Evolutionary conservation across 2,797 vertebrate species (phyloP), one percentile per base, ranked within the genome.

Genomic region (Melopsittacus undulatus): DNA sequence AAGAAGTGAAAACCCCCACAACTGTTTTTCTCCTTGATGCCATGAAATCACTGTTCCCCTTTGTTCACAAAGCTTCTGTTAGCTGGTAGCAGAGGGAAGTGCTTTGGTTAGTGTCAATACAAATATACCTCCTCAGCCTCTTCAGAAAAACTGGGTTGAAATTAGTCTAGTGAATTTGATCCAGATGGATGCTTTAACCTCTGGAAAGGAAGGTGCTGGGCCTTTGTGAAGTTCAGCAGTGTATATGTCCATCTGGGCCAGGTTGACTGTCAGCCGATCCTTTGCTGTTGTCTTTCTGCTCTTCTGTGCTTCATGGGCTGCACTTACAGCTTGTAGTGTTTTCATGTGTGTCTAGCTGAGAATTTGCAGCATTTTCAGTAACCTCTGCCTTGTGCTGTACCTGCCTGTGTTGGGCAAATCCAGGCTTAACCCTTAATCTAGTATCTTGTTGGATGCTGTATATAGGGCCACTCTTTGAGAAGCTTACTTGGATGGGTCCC

Each of bases 261-360:
- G 11, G 59, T 5, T 52, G 70, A 14, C n/a, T 2, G 0, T 30
- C 42, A 27, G 52, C 48, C 0, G 2, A 11, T 15, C 29, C 46
- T 56, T 42, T 63, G 42, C 42, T 34, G 5, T 24, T 91, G 36
- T 64, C 52, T 29, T 38, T 9, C n/a, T 64, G 51, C 52, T 42
- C 18, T 23, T 70, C 7, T 6, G 24, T 13, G 17, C 30, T 8
- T 22, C 26, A 2, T 4, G 22, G 67, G 51, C 36, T 66, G 36
- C 12, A 1, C 16, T 51, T 51, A 21, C 45, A 23, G 26, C 66
- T n/a, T 10, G 17, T 7, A 15, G 11, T 4, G 5, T 57, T 72
- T 23, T 36, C 1, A 0, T 23, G 19, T 21, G 49, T 13, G 40
- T 10, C 16, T 42, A 43, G 45, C 38, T 59, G 85, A 59, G 62